A percentile compares a stretch with the other conserved stretches of the same genome.
Evolutionary conservation across 2,888 invertebrate species (phyloP).

Genomic region (Hirtodrosophila cameraria): DNA sequence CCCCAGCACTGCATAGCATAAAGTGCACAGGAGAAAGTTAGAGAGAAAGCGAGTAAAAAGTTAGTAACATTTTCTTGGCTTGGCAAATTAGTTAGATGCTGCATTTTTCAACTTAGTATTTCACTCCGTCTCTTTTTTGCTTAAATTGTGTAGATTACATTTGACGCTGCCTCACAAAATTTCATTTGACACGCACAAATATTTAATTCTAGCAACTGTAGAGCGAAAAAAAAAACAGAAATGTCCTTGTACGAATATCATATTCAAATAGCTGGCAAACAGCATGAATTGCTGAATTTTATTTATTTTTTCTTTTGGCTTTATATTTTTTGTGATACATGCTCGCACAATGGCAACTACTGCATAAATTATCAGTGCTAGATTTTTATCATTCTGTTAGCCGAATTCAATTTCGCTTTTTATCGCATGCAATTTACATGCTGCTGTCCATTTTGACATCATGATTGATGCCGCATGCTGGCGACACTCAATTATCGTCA

Average conservation of each 20-base stretch:
- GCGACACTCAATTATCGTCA: slow-evolving; percentile 79
- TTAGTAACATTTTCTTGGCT: slow-evolving; percentile 27
- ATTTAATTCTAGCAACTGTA: slow-evolving; percentile 49
- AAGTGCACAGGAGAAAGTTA: neutral
- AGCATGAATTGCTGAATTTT: slow-evolving; percentile 55
- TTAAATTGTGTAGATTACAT: slow-evolving; percentile 69
- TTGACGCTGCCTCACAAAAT: slow-evolving; percentile 67
- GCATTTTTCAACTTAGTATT: slow-evolving; percentile 41
- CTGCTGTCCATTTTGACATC: slow-evolving; percentile 71
- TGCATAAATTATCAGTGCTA: slow-evolving; percentile 69
- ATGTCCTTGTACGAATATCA: slow-evolving; percentile 48
- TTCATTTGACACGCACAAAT: slow-evolving; percentile 72
- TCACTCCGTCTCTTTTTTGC: slow-evolving; percentile 25
- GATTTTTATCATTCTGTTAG: slow-evolving; percentile 74
- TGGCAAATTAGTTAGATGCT: slow-evolving; percentile 47
- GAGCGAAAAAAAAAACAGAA: neutral
- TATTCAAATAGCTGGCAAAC: slow-evolving; percentile 59
- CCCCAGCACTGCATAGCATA: slow-evolving; percentile 5
- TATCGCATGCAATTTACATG: slow-evolving; percentile 74
- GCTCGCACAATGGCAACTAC: slow-evolving; percentile 1
- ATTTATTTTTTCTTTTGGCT: neutral
- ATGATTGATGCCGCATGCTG: slow-evolving; percentile 72
- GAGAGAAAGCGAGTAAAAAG: neutral
- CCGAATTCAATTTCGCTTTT: slow-evolving; percentile 72
- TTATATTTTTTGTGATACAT: too few relatives aligned